These are phyloP conservation scores for Podargus strigoides DNA, from an alignment of 2,797 vertebrate species.

Conservation along the genomic window DNA sequence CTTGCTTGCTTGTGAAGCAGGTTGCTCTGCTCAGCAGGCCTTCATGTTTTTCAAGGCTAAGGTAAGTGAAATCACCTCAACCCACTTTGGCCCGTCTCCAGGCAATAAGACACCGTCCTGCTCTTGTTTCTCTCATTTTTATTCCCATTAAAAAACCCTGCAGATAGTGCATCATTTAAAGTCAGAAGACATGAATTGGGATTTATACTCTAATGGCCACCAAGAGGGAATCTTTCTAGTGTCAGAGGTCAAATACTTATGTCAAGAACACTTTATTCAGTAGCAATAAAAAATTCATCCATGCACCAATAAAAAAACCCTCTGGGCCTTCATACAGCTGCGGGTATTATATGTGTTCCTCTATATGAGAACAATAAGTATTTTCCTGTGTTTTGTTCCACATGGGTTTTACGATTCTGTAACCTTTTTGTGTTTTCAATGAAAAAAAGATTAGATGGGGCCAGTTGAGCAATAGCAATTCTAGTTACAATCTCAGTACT, in stretches of 20 bases:
- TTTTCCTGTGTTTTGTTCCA: slow-evolving; percentile 50
- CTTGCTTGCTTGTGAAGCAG: not conserved
- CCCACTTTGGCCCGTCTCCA: not conserved
- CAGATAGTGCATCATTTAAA: not conserved
- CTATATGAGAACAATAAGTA: slow-evolving; percentile 36
- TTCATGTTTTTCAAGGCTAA: not conserved
- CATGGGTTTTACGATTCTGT: not conserved
- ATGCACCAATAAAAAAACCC: slow-evolving; percentile 26
- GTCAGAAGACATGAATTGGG: not conserved
- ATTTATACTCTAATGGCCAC: slow-evolving; percentile 45
- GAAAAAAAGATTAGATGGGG: slow-evolving; percentile 50
- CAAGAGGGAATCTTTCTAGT: slow-evolving; percentile 43
- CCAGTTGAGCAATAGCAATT: slow-evolving; percentile 28
- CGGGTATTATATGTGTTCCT: not conserved
- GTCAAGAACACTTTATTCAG: slow-evolving; percentile 61
- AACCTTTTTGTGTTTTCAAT: slow-evolving; percentile 42
- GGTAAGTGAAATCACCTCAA: not conserved
- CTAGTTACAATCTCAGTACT: slow-evolving; percentile 1
- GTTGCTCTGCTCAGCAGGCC: not conserved
- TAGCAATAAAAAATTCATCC: slow-evolving; percentile 59
- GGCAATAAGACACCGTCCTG: not conserved
- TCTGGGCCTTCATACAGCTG: slow-evolving; percentile 2
- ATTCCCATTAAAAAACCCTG: not conserved
- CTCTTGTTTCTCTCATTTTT: not conserved
- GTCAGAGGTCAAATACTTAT: slow-evolving; percentile 56